These are phyloP conservation scores for Rynchops niger DNA, from an alignment of 2,113 vertebrate species.

Conservation along the genomic window DNA sequence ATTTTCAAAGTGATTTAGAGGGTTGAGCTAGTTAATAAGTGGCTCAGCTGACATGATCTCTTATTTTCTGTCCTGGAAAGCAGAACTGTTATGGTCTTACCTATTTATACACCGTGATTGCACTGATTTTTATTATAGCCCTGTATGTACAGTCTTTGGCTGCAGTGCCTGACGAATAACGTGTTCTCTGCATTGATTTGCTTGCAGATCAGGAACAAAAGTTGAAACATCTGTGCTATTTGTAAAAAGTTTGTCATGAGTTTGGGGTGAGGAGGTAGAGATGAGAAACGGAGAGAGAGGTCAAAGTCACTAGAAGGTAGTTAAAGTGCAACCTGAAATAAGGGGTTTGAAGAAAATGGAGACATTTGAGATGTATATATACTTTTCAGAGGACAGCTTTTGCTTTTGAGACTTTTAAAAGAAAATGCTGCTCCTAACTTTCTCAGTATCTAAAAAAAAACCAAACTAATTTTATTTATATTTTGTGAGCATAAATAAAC, in stretches of 20 bases:
- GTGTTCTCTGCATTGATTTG: not conserved
- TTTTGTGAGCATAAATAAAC: not conserved
- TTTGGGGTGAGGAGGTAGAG: not conserved
- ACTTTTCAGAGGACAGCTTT: not conserved
- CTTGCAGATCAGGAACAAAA: not conserved
- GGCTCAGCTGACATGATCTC: not conserved
- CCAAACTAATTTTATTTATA: not conserved
- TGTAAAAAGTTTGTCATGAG: not conserved
- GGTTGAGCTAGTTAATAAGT: not conserved
- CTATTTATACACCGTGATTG: not conserved
- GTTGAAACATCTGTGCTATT: not conserved
- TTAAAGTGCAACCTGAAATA: not conserved
- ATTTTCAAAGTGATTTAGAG: not conserved
- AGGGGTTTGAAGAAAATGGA: not conserved
- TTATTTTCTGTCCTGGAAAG: not conserved
- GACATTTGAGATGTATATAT: not conserved
- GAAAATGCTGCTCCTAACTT: not conserved
- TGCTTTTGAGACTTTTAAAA: not conserved
- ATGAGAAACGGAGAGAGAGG: not conserved
- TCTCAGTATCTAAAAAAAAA: not conserved
- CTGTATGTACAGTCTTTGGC: not conserved
- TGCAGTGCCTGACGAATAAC: not conserved
- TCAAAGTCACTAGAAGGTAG: not conserved
- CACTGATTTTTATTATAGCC: not conserved
- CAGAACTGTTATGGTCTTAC: not conserved